Percentiles rank a stretch among this genome's conserved stretches.
Evolutionary conservation across 1,140 invertebrate species (phyloP).

Genomic region (Temnothorax curvispinosus): DNA sequence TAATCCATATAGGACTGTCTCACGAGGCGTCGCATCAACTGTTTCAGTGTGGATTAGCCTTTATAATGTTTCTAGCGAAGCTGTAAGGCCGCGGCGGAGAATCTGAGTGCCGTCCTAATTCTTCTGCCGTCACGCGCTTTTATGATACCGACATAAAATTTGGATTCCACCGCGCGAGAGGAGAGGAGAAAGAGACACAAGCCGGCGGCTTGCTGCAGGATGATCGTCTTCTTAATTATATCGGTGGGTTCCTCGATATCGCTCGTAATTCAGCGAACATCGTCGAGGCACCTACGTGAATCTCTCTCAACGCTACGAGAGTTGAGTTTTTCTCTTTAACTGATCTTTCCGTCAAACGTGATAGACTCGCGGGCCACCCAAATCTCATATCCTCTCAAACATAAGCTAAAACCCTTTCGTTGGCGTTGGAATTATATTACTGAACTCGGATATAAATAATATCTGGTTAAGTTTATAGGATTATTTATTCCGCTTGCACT

Average conservation of each 20-base stretch:
- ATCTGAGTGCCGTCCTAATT: slow-evolving; percentile 77
- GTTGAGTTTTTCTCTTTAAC: slow-evolving; percentile 45
- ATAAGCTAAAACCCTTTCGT: not conserved
- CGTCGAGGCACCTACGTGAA: slow-evolving; percentile 65
- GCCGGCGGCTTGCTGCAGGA: slow-evolving; percentile 65
- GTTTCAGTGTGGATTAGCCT: slow-evolving; percentile 63
- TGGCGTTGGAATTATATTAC: slow-evolving; percentile 22
- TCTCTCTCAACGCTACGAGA: slow-evolving; percentile 38
- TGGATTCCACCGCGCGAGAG: slow-evolving; percentile 75
- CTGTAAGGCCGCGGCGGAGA: slow-evolving; percentile 52
- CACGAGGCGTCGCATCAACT: not conserved
- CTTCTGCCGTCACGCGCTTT: slow-evolving; percentile 81
- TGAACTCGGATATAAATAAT: slow-evolving; percentile 3
- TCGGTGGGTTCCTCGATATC: slow-evolving; percentile 74
- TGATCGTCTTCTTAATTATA: slow-evolving; percentile 74
- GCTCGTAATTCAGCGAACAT: slow-evolving; percentile 76
- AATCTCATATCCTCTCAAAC: slow-evolving; percentile 2
- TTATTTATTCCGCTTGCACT: slow-evolving; percentile 11
- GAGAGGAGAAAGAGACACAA: slow-evolving; percentile 62
- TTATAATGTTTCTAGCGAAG: slow-evolving; percentile 66
- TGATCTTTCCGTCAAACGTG: slow-evolving; percentile 63
- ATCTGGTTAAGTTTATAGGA: not conserved
- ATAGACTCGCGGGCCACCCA: slow-evolving; percentile 48
- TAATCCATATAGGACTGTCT: not conserved
- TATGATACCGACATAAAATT: slow-evolving; percentile 81